Evolutionary conservation across 2,113 vertebrate species (phyloP), one percentile per base, ranked within the genome.

Genomic region (Rhagologus leucostigma): DNA sequence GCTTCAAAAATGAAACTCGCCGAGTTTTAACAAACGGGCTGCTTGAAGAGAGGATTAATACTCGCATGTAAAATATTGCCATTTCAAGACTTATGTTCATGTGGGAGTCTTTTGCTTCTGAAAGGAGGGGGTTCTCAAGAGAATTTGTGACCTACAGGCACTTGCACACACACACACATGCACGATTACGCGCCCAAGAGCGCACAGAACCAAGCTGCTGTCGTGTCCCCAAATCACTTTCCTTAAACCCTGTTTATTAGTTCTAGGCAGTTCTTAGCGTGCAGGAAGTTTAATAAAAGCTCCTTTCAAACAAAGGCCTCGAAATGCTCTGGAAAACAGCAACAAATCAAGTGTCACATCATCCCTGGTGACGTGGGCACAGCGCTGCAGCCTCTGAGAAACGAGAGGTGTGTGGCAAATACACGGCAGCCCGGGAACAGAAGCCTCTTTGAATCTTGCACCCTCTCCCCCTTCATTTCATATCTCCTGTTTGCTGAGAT

Each of bases 281-380:
- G 53, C 33, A 79, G 88, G 70, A 91, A 91, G 76, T 92, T 94
- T 93, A 96, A 96, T 96, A 96, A 96, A 97, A 97, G 73, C 90
- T 90, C 52, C 79, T 97, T 97, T 92, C 74, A 80, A 92, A 83
- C 84, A 83, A 94, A 95, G 85, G 49, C 68, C 83, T 95, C 90
- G 68, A 84, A 94, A 70, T 37, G 26, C 84, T 96, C 84, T 82
- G 79, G 81, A 93, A 94, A 94, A 90, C 94, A 90, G 77, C n/a
- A 44, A 82, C 52, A 76, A 95, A 87, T 95, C 62, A 32, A 95
- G 88, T 67, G 89, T 87, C 92, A 89, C 79, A 76, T 94, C 94
- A 71, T 81, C 87, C 70, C 85, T 49, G 78, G 68, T 84, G 90
- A 90, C 65, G 47, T 0, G 1, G 75, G 82, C 85, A 95, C 67